These are phyloP conservation scores for Stegophylla sp. DNA, from an alignment of 2,888 invertebrate species.

Conservation along the genomic window DNA sequence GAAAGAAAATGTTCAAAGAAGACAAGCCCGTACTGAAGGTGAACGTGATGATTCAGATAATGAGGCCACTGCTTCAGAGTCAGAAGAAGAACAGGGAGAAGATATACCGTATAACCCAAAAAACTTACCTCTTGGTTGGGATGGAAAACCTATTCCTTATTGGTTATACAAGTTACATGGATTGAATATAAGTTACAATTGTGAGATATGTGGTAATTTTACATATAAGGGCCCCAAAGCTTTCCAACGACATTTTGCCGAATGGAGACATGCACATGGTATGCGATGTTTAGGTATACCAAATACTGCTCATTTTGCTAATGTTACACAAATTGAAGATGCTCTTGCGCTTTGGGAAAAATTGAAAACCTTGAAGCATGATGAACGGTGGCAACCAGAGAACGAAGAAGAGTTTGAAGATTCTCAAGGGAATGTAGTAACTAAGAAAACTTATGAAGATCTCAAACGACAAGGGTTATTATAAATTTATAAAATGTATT, in stretches of 20 bases:
- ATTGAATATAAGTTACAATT: slow-evolving; percentile 96
- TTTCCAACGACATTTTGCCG: slow-evolving; percentile 97
- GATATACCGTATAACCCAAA: slow-evolving; percentile 99
- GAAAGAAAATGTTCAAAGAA: slow-evolving; percentile 97
- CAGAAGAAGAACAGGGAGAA: slow-evolving; percentile 78
- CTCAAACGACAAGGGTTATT: slow-evolving; percentile 96
- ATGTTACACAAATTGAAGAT: slow-evolving; percentile 98
- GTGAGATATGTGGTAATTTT: slow-evolving; percentile 99
- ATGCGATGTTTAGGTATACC: slow-evolving; percentile 90
- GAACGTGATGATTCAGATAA: slow-evolving; percentile 87
- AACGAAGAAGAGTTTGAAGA: slow-evolving; percentile 99
- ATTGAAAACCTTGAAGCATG: slow-evolving; percentile 91
- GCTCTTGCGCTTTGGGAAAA: slow-evolving; percentile 98
- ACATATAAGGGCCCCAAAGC: slow-evolving; percentile 99
- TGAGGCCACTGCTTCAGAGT: slow-evolving; percentile 81
- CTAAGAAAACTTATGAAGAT: slow-evolving; percentile 97
- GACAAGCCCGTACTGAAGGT: slow-evolving; percentile 94
- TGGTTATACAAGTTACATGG: slow-evolving; percentile 99
- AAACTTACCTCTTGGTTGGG: slow-evolving; percentile 98
- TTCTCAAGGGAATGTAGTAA: slow-evolving; percentile 97
- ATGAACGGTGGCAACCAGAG: slow-evolving; percentile 95
- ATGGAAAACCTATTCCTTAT: slow-evolving; percentile 94
- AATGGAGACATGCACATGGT: slow-evolving; percentile 72
- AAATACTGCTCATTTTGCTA: slow-evolving; percentile 99
- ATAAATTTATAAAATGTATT: slow-evolving; percentile 66